These are phyloP conservation scores for Anniella stebbinsi DNA, from an alignment of 2,797 vertebrate species.

Conservation along the genomic window DNA sequence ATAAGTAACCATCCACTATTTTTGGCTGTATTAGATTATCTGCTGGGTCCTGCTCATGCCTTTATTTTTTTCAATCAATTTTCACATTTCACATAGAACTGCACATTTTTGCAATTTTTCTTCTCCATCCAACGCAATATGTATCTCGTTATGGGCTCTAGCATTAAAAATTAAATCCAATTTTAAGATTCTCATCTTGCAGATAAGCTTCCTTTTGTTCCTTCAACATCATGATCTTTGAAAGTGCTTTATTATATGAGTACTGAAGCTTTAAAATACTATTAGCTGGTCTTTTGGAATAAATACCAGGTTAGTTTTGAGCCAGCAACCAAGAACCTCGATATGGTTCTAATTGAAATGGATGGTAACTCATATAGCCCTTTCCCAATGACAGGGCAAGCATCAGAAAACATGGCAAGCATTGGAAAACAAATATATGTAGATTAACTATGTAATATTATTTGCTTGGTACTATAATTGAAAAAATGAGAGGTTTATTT, in stretches of 20 bases:
- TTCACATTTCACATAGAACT: conserved; percentile 51
- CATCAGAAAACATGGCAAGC: neutral
- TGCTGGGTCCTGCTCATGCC: conserved; percentile 26
- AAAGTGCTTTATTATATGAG: neutral
- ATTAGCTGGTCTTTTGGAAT: neutral
- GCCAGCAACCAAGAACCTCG: neutral
- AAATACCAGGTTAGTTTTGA: neutral
- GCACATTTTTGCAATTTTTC: conserved; percentile 55
- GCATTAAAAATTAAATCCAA: conserved; percentile 61
- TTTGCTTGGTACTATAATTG: neutral
- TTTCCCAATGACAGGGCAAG: neutral
- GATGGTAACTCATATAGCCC: neutral
- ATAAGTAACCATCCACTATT: conserved; percentile 36
- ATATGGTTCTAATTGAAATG: neutral
- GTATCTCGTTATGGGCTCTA: conserved; percentile 3
- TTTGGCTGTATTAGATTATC: conserved; percentile 57
- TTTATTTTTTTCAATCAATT: conserved; percentile 38
- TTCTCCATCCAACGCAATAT: conserved; percentile 38
- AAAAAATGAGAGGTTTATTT: neutral
- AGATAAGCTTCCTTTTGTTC: conserved; percentile 19
- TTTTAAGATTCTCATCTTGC: conserved; percentile 13
- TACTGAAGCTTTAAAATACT: neutral
- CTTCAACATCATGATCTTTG: neutral
- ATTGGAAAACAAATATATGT: neutral
- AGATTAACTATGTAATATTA: neutral